A percentile compares a stretch with the other conserved stretches of the same genome.
Conservation (phyloP, 2,888 invertebrate species). For the Hecatera dysodea region DNA sequence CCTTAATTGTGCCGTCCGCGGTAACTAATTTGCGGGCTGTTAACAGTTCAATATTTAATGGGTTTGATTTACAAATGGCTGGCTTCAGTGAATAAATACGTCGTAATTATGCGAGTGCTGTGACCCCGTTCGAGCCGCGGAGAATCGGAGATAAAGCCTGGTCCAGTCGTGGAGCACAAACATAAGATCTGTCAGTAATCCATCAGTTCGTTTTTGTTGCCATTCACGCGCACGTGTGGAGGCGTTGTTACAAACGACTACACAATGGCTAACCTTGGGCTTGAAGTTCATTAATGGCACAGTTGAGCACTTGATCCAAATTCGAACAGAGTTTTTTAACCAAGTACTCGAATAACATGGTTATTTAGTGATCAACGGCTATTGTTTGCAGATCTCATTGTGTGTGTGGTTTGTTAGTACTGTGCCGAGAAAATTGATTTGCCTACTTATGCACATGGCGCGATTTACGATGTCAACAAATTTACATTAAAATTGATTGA, state of each 20-base stretch:
- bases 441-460: slow-evolving; percentile 10
- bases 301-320: slow-evolving; percentile 59
- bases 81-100: slow-evolving; percentile 52
- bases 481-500: no score
- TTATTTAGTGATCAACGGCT: slow-evolving; percentile 45
- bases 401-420: slow-evolving; percentile 18
- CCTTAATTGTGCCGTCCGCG: slow-evolving; percentile 15
- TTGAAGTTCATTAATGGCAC: slow-evolving; percentile 68
- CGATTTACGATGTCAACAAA: slow-evolving; percentile 8
- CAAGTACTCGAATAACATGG: slow-evolving; percentile 39
- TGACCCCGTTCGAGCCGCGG: slow-evolving; percentile 57
- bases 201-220: slow-evolving; percentile 74
- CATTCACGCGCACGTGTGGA: slow-evolving; percentile 69
- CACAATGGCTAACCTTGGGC: slow-evolving; percentile 76
- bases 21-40: slow-evolving; percentile 34
- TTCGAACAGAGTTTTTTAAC: slow-evolving; percentile 56
- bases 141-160: slow-evolving; percentile 55
- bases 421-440: slow-evolving; percentile 14
- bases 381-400: slow-evolving; percentile 41
- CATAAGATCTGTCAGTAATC: slow-evolving; percentile 71
- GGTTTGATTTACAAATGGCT: slow-evolving; percentile 54
- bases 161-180: slow-evolving; percentile 52
- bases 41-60: slow-evolving; percentile 37
- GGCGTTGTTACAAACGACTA: slow-evolving; percentile 71
- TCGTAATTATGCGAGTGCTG: slow-evolving; percentile 56